phyloP scores from a whole-genome alignment of 2,888 invertebrate species.

The Ditylenchus weischeri region DNA sequence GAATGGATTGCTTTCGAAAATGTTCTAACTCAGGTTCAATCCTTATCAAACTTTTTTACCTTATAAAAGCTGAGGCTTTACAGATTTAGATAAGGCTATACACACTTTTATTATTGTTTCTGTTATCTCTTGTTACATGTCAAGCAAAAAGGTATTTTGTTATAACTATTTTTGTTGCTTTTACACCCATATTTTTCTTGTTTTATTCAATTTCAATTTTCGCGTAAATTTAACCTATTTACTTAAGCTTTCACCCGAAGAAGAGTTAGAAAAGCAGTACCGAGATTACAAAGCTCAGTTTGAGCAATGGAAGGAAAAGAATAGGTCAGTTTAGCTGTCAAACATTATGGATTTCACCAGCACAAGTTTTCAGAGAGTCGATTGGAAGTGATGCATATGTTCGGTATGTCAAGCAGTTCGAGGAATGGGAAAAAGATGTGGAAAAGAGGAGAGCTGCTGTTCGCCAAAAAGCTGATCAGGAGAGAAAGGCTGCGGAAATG shows the following conservation, averaged over 20 bases:
- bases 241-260: conserved; percentile 40
- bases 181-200: background rate
- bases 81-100: too few relatives aligned
- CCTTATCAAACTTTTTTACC: too few relatives aligned
- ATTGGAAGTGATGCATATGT: conserved; percentile 53
- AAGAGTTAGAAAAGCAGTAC: conserved; percentile 56
- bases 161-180: background rate
- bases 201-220: background rate
- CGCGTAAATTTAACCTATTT: background rate
- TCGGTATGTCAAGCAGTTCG: conserved; percentile 54
- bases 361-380: conserved; percentile 44
- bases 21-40: too few relatives aligned
- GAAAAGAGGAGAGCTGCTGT: conserved; percentile 45
- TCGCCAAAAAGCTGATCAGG: conserved; percentile 38
- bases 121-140: too few relatives aligned
- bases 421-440: conserved; percentile 56
- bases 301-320: conserved; percentile 55
- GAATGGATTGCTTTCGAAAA: too few relatives aligned
- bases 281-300: conserved; percentile 53
- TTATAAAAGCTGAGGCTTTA: too few relatives aligned
- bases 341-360: too few relatives aligned
- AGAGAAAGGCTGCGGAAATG: conserved; percentile 23
- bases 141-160: background rate
- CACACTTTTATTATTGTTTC: too few relatives aligned
- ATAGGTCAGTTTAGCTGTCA: conserved; percentile 39